Conservation (phyloP, 2,113 vertebrate genomes). For the Jacana jacana region DNA sequence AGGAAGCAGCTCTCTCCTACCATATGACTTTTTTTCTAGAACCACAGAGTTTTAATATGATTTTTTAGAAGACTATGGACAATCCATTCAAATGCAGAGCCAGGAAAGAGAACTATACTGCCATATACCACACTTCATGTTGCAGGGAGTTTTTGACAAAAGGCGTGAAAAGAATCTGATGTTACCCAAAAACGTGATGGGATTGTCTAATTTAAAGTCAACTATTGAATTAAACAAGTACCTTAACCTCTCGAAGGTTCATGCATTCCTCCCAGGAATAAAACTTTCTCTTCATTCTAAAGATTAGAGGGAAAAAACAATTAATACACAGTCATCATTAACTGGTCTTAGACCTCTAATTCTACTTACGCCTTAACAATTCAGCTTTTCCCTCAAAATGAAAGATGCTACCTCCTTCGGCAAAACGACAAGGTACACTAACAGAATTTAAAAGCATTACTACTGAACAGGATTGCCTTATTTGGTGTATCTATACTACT, state of each 20-base stretch:
- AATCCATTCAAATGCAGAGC: not conserved
- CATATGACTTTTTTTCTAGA: not conserved
- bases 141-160: not conserved
- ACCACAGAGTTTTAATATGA: not conserved
- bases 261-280: slow-evolving; percentile 99
- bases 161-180: not conserved
- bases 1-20: not conserved
- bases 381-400: not conserved
- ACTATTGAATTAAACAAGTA: slow-evolving; percentile 52
- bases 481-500: not conserved
- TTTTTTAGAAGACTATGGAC: not conserved
- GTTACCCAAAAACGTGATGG: not conserved
- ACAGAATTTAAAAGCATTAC: not conserved
- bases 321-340: not conserved
- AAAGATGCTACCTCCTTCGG: not conserved
- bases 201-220: not conserved
- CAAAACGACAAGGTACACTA: not conserved
- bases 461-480: not conserved
- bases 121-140: not conserved
- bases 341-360: not conserved
- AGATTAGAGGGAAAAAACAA: not conserved
- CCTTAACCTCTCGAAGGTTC: slow-evolving; percentile 97
- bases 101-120: not conserved
- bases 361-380: not conserved
- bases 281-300: slow-evolving; percentile 97